Evolutionary conservation across 2,113 vertebrate species (phyloP).

Genomic region (Psophia crepitans): DNA sequence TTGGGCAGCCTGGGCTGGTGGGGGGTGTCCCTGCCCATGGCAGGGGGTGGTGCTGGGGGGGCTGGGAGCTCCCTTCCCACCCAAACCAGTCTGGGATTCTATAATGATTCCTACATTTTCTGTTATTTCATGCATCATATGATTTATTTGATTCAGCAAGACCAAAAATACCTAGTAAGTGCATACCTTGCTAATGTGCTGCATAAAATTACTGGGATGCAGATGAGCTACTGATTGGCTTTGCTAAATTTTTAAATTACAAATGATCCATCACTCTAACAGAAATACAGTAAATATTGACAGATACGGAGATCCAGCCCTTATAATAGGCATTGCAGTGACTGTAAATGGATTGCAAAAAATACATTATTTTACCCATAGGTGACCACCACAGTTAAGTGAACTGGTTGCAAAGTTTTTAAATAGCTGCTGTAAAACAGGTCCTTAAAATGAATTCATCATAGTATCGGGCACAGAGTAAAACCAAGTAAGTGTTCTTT

Average conservation of each 20-base stretch:
- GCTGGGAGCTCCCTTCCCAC: too few species aligned
- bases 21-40: too few species aligned
- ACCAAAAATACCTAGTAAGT: background rate
- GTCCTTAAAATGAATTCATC: background rate
- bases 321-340: background rate
- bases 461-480: background rate
- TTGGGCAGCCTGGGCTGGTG: too few species aligned
- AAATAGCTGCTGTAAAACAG: background rate
- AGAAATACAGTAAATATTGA: conserved; percentile 45
- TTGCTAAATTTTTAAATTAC: background rate
- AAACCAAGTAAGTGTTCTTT: background rate
- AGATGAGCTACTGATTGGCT: conserved; percentile 33
- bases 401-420: background rate
- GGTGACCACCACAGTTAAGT: background rate
- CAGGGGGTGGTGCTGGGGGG: too few species aligned
- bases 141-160: conserved; percentile 8
- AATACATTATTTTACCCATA: background rate
- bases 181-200: background rate
- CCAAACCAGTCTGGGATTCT: background rate
- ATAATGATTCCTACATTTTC: background rate
- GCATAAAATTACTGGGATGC: background rate
- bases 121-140: background rate
- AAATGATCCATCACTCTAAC: conserved; percentile 10
- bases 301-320: background rate
- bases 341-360: background rate